These are phyloP conservation scores for Phenacoccus solenopsis DNA, from an alignment of 1,140 invertebrate genomes.

Conservation along the genomic window DNA sequence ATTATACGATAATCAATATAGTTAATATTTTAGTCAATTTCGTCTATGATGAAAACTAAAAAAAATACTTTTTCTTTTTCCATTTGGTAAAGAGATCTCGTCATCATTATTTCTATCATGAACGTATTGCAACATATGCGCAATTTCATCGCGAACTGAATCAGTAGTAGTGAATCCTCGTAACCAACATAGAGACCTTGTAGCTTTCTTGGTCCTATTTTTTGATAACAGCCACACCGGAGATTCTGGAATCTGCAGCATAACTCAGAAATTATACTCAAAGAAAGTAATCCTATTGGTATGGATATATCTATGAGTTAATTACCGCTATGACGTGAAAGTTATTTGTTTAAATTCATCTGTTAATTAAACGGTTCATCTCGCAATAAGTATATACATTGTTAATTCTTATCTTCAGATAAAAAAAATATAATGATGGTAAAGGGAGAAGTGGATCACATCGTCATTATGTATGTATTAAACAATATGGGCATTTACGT, in stretches of 20 bases:
- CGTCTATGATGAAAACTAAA: too few species aligned
- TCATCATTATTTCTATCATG: not conserved
- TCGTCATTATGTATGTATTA: not conserved
- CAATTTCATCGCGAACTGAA: constrained; percentile 34
- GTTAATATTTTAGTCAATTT: too few species aligned
- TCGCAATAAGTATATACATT: too few species aligned
- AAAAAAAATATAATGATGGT: too few species aligned
- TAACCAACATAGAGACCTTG: constrained; percentile 36
- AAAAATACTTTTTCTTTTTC: not conserved
- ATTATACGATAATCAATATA: too few species aligned
- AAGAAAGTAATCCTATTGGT: too few species aligned
- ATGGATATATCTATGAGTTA: too few species aligned
- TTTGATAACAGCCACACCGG: constrained; percentile 45
- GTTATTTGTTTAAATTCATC: too few species aligned
- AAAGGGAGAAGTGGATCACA: not conserved
- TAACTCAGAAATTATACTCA: too few species aligned
- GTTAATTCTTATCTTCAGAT: too few species aligned
- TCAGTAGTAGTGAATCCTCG: constrained; percentile 37
- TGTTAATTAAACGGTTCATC: too few species aligned
- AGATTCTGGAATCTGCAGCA: constrained; percentile 45
- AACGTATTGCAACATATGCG: not conserved
- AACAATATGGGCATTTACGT: not conserved
- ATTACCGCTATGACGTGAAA: too few species aligned
- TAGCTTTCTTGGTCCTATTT: constrained; percentile 36
- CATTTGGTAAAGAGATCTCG: not conserved